phyloP scores from a whole-genome alignment of 2,888 invertebrate genomes.

The Entomobrya multifasciata region DNA sequence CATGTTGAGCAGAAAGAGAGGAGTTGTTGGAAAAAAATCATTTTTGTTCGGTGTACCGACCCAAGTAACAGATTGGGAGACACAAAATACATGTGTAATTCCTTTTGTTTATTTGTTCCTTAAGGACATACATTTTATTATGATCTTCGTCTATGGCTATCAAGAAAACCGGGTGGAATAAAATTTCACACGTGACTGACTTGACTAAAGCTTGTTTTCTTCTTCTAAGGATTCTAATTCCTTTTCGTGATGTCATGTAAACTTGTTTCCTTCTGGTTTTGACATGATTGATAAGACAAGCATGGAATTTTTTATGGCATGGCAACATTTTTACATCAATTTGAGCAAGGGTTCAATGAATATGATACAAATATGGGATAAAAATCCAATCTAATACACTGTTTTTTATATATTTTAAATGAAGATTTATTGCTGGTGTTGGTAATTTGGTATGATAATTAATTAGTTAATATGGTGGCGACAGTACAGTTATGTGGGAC shows the following conservation, averaged over 20 bases:
- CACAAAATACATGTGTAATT: constrained; percentile 18
- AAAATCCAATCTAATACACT: too few relatives aligned
- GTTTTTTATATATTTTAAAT: too few relatives aligned
- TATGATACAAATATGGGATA: background rate
- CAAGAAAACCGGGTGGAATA: constrained; percentile 24
- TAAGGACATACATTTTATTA: constrained; percentile 15
- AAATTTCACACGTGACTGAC: constrained; percentile 68
- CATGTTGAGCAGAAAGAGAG: background rate
- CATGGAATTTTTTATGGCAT: constrained; percentile 27
- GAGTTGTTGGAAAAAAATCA: constrained; percentile 15
- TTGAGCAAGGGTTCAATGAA: background rate
- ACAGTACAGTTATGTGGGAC: too few relatives aligned
- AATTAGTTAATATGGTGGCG: too few relatives aligned
- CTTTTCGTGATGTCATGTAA: constrained; percentile 3
- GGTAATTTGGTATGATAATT: too few relatives aligned
- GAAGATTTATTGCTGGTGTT: too few relatives aligned
- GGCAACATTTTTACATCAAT: constrained; percentile 40
- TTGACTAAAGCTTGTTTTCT: too few relatives aligned
- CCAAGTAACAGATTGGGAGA: constrained; percentile 11
- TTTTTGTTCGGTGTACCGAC: constrained; percentile 31
- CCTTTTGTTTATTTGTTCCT: constrained; percentile 35
- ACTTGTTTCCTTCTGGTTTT: constrained; percentile 26
- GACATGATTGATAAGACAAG: constrained; percentile 47
- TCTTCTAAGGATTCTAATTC: constrained; percentile 28
- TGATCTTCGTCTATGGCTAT: background rate